These are phyloP conservation scores for Sinelater perroti DNA, from an alignment of 2,888 invertebrate genomes.

Conservation along the genomic window DNA sequence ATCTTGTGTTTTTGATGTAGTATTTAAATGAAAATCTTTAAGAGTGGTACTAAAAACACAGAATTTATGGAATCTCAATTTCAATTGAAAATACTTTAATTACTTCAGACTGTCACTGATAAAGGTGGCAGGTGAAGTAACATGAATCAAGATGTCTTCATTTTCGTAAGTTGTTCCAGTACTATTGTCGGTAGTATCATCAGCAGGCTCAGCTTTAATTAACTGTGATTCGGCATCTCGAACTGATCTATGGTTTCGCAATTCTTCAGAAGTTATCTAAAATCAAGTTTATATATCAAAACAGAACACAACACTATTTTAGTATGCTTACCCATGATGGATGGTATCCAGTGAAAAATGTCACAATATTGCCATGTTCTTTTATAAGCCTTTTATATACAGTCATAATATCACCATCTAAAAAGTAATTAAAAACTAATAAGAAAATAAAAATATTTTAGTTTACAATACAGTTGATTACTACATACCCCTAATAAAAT, in stretches of 20 bases:
- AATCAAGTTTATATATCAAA: not conserved
- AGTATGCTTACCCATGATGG: conserved; percentile 63
- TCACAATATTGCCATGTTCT: conserved; percentile 62
- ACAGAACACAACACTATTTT: not conserved
- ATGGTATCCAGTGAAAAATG: conserved; percentile 67
- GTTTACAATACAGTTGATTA: too few species aligned
- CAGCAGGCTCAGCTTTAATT: conserved; percentile 25
- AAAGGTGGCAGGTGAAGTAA: conserved; percentile 6
- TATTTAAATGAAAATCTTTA: not conserved
- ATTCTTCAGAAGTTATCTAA: conserved; percentile 51
- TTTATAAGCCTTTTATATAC: conserved; percentile 63
- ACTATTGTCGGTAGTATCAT: not conserved
- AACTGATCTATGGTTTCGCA: conserved; percentile 45
- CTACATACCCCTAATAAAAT: too few species aligned
- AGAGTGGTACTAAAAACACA: conserved; percentile 10
- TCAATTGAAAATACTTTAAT: too few species aligned
- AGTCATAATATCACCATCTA: conserved; percentile 65
- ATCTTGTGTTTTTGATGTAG: too few species aligned
- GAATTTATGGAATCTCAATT: too few species aligned
- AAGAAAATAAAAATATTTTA: not conserved
- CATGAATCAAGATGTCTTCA: conserved; percentile 22
- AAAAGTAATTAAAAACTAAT: conserved; percentile 37
- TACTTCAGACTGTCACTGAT: too few species aligned
- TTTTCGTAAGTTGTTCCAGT: conserved; percentile 5
- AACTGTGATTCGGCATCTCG: conserved; percentile 42